phyloP scores from a whole-genome alignment of 2,797 vertebrate species.

The Buceros bicornis region DNA sequence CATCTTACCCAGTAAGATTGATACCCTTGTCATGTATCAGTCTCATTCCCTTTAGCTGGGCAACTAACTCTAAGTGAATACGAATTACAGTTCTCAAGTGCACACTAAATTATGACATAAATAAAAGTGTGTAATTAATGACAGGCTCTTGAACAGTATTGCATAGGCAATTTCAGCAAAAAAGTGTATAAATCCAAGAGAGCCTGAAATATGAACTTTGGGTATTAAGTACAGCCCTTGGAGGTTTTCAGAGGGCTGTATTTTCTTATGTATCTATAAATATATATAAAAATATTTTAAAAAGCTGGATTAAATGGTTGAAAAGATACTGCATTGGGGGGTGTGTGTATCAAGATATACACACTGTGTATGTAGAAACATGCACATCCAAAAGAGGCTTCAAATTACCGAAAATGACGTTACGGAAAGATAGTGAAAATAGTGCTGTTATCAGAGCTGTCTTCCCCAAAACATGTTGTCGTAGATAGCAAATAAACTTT shows the following conservation, averaged over 20 bases:
- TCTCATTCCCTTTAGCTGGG: neutral
- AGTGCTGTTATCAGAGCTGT: neutral
- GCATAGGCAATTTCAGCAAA: neutral
- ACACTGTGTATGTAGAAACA: neutral
- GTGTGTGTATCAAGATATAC: neutral
- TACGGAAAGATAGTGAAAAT: neutral
- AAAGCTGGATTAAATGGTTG: neutral
- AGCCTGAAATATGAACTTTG: neutral
- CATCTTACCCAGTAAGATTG: neutral
- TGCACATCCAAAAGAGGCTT: neutral
- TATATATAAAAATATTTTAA: too few relatives aligned
- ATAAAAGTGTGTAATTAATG: slow-evolving; percentile 41
- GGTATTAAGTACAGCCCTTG: neutral
- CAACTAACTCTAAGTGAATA: neutral
- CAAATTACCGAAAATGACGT: neutral
- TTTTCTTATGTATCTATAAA: neutral
- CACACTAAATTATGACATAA: slow-evolving; percentile 30
- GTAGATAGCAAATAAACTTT: neutral
- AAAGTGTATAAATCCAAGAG: neutral
- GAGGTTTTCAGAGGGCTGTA: neutral
- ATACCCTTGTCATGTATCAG: neutral
- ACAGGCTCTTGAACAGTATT: neutral
- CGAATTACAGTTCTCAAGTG: slow-evolving; percentile 37
- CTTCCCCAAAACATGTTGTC: neutral
- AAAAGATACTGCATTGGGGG: neutral